Base-by-base conservation (phyloP, 1,140 invertebrate species). In the Melipona quadrifasciata region DNA sequence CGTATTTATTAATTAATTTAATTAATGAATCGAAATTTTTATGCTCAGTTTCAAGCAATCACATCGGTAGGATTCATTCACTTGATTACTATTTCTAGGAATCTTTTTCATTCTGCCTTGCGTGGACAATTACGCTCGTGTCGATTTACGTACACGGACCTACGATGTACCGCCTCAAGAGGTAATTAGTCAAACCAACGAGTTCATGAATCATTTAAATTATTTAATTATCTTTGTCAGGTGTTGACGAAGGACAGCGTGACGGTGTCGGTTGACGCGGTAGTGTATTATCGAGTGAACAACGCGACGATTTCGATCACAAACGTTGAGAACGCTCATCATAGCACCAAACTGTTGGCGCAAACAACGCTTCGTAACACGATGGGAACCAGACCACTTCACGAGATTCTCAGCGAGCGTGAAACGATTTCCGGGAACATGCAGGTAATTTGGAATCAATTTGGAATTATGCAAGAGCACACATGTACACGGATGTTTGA, bases 91-190 rank as follows among this genome's bases (percentile, higher is more conserved):
- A n/a, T 87, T 95, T 95, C 58, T 93, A 98, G 97, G 97, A n/a
- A 98, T 99, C 84, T 99, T 99, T 95, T 99, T 99, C 94, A 98
- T 99, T 58, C 95, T 99, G 76, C 98, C 98, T 1, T 99, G 98
- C 94, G 98, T 99, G 90, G 99, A 99, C 92, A 97, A 97, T 34
- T 99, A 99, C 91, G 97, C 97, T 24, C 97, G 98, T 71, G 98
- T 98, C 14, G 98, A 99, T 93, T 95, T 99, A 71, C 96, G 98
- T 86, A 98, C 97, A 14, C 96, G 98, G 82, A 98, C 98, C 1
- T 99, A 99, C 92, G 98, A 99, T 92, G 98, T 99, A 53, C 98
- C 98, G 61, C 98, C 98, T 17, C 98, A 99, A 95, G 98, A 99
- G 96, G 98, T 98, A 96, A 79, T 57, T 65, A 16, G 16, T 6